phyloP scores from a whole-genome alignment of 2,113 vertebrate species.

The Dolichotis patagonum region DNA sequence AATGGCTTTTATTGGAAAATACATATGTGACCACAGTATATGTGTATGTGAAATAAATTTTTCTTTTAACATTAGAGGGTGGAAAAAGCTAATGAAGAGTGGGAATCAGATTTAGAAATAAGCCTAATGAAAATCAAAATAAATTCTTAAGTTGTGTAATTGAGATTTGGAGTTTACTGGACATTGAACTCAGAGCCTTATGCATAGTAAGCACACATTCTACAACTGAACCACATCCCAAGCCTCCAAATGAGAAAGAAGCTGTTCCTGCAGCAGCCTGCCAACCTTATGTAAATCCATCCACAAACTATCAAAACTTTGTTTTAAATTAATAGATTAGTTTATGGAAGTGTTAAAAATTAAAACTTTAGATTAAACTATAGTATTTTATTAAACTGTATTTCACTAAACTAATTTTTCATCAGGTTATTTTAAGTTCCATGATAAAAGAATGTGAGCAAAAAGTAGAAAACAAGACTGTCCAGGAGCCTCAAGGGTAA shows the following conservation, averaged over 20 bases:
- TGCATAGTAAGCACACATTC: neutral
- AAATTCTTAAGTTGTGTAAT: neutral
- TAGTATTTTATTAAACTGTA: constrained; percentile 27
- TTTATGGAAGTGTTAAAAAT: constrained; percentile 31
- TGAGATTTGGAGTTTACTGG: neutral
- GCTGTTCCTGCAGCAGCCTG: neutral
- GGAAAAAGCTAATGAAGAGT: neutral
- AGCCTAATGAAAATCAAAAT: constrained; percentile 27
- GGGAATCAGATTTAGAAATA: neutral
- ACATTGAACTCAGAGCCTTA: neutral
- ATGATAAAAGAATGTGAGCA: constrained; percentile 99
- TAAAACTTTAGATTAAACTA: neutral
- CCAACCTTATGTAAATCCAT: neutral
- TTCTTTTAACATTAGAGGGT: neutral
- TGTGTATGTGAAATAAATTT: neutral
- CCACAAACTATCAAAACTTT: constrained; percentile 11
- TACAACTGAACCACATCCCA: neutral
- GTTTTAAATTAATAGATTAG: neutral
- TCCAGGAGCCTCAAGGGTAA: constrained; percentile 98
- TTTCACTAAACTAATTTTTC: constrained; percentile 60
- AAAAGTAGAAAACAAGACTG: constrained; percentile 97
- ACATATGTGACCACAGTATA: neutral
- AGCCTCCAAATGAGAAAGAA: neutral
- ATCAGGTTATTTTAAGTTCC: constrained; percentile 97
- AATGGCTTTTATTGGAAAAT: neutral